Evolutionary conservation across 2,113 vertebrate genomes (phyloP).

Genomic region (Fregetta grallaria): DNA sequence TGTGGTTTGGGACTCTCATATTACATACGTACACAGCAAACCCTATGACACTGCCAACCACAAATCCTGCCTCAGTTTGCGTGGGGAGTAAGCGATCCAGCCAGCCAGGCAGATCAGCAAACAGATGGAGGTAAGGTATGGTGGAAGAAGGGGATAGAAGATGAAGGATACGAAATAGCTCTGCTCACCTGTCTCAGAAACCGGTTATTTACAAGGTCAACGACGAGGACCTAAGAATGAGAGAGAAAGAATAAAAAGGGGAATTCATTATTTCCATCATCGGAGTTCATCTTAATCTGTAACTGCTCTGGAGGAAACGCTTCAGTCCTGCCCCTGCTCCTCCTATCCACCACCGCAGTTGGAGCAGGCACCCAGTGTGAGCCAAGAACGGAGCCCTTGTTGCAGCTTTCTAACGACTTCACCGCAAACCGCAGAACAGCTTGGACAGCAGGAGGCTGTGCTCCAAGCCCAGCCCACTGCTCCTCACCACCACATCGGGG

Average conservation of each 20-base stretch:
- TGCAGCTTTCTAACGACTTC: not conserved
- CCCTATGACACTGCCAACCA: fast-evolving
- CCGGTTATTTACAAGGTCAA: slow-evolving; percentile 91
- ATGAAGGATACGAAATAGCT: not conserved
- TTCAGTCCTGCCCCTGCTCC: not conserved
- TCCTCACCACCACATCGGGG: fast-evolving
- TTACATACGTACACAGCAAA: not conserved
- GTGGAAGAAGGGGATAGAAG: not conserved
- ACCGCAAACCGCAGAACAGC: not conserved
- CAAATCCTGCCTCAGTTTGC: not conserved
- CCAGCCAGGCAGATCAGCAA: not conserved
- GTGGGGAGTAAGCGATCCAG: not conserved
- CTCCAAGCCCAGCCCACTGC: not conserved
- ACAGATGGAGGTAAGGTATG: not conserved
- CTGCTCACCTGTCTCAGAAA: slow-evolving; percentile 89
- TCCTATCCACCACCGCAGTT: not conserved
- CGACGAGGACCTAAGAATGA: slow-evolving; percentile 86
- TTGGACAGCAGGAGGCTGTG: not conserved
- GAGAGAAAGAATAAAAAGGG: not conserved
- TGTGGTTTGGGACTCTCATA: not conserved
- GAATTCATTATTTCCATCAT: not conserved
- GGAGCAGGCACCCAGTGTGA: not conserved
- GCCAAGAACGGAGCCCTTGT: not conserved
- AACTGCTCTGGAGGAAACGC: not conserved
- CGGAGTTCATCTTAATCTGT: not conserved